These are phyloP conservation scores for Manacus vitellinus DNA, from an alignment of 2,113 vertebrate species.

Conservation along the genomic window DNA sequence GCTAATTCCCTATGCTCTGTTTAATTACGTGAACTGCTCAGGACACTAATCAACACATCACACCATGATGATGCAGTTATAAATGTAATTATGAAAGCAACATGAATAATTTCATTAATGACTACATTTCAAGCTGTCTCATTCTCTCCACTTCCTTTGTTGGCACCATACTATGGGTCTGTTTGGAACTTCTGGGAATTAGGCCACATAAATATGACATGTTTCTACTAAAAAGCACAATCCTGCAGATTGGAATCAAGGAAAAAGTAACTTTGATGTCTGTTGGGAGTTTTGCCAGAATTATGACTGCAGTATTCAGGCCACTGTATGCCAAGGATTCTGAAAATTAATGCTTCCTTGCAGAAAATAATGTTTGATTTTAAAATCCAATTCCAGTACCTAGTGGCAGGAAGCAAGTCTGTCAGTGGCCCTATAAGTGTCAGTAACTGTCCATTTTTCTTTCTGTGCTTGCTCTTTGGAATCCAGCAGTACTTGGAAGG, in stretches of 20 bases:
- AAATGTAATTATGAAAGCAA: slow-evolving; percentile 57
- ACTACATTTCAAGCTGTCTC: slow-evolving; percentile 14
- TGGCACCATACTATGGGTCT: background rate
- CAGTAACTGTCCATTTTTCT: background rate
- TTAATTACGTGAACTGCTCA: slow-evolving; percentile 13
- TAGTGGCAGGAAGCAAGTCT: background rate
- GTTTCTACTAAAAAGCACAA: slow-evolving; percentile 4
- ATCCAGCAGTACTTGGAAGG: background rate
- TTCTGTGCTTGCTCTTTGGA: background rate
- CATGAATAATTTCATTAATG: slow-evolving; percentile 43
- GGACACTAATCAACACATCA: slow-evolving; percentile 41
- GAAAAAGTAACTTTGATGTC: background rate
- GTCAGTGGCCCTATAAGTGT: background rate
- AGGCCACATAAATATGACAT: background rate
- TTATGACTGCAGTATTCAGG: background rate
- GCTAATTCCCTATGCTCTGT: background rate
- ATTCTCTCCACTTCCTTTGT: background rate
- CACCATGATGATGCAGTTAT: slow-evolving; percentile 21
- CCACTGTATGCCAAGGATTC: background rate
- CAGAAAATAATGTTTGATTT: background rate
- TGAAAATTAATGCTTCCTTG: background rate
- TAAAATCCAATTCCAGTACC: background rate
- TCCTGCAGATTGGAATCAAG: background rate
- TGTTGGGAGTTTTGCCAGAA: background rate
- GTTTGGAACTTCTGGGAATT: background rate